phyloP scores from a whole-genome alignment of 2,888 invertebrate genomes.

The Cephus rjabovi region DNA sequence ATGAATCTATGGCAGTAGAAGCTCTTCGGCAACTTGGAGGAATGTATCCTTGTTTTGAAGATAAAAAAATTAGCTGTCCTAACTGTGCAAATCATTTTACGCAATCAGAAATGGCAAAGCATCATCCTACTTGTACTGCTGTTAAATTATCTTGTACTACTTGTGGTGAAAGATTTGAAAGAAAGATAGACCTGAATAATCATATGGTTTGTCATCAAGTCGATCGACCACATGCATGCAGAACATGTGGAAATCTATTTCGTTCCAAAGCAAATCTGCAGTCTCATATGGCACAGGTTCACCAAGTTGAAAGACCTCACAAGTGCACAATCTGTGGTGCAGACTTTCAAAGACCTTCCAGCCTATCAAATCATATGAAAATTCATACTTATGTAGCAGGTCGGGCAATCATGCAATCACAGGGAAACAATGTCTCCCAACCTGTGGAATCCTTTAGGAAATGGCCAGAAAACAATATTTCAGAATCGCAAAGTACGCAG shows the following conservation, averaged over 20 bases:
- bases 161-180: constrained; percentile 64
- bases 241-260: constrained; percentile 64
- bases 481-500: constrained; percentile 37
- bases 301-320: constrained; percentile 54
- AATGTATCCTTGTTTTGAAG: constrained; percentile 59
- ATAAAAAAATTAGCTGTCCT: constrained; percentile 52
- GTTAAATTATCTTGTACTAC: constrained; percentile 54
- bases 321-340: constrained; percentile 67
- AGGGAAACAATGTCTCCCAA: constrained; percentile 31
- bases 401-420: constrained; percentile 57
- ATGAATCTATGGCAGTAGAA: constrained; percentile 67
- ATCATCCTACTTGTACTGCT: constrained; percentile 45
- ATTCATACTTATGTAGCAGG: constrained; percentile 67
- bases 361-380: constrained; percentile 69
- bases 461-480: constrained; percentile 42
- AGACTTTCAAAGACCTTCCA: constrained; percentile 67
- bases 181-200: constrained; percentile 66
- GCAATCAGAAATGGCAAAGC: constrained; percentile 50
- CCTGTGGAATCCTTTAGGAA: constrained; percentile 42
- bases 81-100: constrained; percentile 49
- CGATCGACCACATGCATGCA: constrained; percentile 65
- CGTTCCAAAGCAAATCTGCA: constrained; percentile 60
- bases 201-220: constrained; percentile 68
- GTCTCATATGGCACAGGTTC: constrained; percentile 57
- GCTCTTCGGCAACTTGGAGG: constrained; percentile 66